Base-by-base conservation (phyloP, 2,888 invertebrate genomes). In the Scotopteryx bipunctaria region DNA sequence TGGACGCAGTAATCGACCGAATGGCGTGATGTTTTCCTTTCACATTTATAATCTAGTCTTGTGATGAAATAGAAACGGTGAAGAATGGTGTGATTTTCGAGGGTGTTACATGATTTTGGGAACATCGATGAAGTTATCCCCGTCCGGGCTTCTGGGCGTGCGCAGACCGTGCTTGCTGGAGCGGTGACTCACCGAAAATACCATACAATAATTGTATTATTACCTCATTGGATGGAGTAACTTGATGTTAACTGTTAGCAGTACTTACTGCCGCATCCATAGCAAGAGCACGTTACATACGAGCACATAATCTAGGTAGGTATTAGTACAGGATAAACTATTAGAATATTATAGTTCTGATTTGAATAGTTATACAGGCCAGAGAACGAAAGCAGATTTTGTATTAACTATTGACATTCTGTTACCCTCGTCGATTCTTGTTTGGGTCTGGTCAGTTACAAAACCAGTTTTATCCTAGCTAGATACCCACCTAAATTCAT, bases 71-170 rank as follows among this genome's bases (percentile, higher is more conserved):
- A 59, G 51, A 43, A 47, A 43, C 50, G 37, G 23, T 40, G 19
- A 47, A 31, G 44, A 52, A 49, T 58, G 36, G 36, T 44, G 33
- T 9, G 47, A 37, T 55, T 48, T 45, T 53, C 45, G 43, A 46
- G 38, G 42, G 51, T 50, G 47, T 58, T 52, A 54, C 59, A 48
- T 54, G 57, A 55, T 63, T 57, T 63, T 56, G 53, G 55, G 61
- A 69, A 61, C 66, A 67, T 73, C 61, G 73, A 71, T 74, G 72
- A 77, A 78, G 76, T 81, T 81, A 82, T 76, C 69, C 74, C 64
- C 63, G 65, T 62, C 61, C 58, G 58, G 58, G 58, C 53, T 69
- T 67, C 66, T 78, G 78, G 74, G 81, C 82, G 71, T 85, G 83
- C 83, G 85, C 83, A 70, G 46, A 62, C 55, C 52, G 52, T 36